These are phyloP conservation scores for Penaeus indicus DNA, from an alignment of 1,140 invertebrate species.

Conservation along the genomic window DNA sequence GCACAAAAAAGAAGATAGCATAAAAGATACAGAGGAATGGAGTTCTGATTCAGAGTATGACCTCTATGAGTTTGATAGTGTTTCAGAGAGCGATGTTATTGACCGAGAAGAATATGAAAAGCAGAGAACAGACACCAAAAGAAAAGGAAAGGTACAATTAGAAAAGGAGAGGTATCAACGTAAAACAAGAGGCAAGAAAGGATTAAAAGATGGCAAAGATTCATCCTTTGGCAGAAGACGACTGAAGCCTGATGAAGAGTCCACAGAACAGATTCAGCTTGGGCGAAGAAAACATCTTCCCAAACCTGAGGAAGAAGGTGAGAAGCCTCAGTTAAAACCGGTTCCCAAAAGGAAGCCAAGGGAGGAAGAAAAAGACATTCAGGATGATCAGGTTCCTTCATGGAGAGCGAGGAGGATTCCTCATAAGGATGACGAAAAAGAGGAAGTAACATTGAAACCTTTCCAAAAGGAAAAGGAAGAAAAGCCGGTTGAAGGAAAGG, in stretches of 20 bases:
- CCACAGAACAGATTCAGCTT: slow-evolving; percentile 22
- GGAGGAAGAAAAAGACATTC: background rate
- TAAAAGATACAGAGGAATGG: background rate
- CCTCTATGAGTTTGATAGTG: slow-evolving; percentile 35
- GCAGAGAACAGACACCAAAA: slow-evolving; percentile 6
- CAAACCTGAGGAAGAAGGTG: slow-evolving; percentile 25
- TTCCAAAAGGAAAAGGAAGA: background rate
- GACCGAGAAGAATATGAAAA: slow-evolving; percentile 34
- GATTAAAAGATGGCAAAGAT: background rate
- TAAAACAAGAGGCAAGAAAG: background rate
- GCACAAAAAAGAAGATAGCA: background rate
- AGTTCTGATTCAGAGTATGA: slow-evolving; percentile 37
- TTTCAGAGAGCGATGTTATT: slow-evolving; percentile 34
- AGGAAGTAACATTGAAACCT: background rate
- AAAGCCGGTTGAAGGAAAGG: background rate
- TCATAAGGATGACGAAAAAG: slow-evolving; percentile 25
- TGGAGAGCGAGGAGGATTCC: slow-evolving; percentile 45
- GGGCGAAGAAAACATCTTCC: slow-evolving; percentile 20
- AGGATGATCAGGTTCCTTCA: slow-evolving; percentile 3
- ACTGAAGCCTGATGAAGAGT: slow-evolving; percentile 26
- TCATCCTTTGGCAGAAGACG: slow-evolving; percentile 11
- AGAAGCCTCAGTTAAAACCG: slow-evolving; percentile 8
- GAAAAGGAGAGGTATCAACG: slow-evolving; percentile 22
- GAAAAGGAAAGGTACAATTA: slow-evolving; percentile 30
- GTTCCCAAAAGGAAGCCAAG: slow-evolving; percentile 6